Percentiles rank a stretch among this genome's conserved stretches.
Conservation (phyloP, 2,888 invertebrate genomes). For the Drosophila hamatofila region DNA sequence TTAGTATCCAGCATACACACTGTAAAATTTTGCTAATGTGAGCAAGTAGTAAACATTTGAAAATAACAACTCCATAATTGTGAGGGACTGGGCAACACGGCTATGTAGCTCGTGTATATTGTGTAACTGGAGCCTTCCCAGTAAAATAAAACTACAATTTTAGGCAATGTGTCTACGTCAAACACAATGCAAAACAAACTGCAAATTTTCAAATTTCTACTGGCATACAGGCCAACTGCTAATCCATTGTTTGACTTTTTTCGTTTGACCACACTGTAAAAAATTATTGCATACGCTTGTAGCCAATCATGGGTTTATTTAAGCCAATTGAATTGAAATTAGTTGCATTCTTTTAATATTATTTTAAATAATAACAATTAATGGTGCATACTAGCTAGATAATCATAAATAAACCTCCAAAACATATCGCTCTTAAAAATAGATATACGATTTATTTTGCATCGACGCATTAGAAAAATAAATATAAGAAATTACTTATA, state of each 20-base stretch:
- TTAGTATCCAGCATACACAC: slow-evolving; percentile 4
- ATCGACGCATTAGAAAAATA: background rate
- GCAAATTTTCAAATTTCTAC: slow-evolving; percentile 53
- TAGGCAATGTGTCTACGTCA: slow-evolving; percentile 69
- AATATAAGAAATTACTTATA: background rate
- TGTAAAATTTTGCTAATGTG: slow-evolving; percentile 8
- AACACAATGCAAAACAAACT: slow-evolving; percentile 67
- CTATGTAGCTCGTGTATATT: slow-evolving; percentile 16
- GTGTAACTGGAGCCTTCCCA: slow-evolving; percentile 18
- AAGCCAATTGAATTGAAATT: background rate
- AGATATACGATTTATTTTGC: too few relatives aligned
- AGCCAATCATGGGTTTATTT: background rate
- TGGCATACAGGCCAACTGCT: slow-evolving; percentile 16
- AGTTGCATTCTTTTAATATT: background rate
- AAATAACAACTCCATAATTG: slow-evolving; percentile 52
- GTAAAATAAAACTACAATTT: slow-evolving; percentile 48
- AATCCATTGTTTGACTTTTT: slow-evolving; percentile 38
- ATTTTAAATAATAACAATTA: background rate
- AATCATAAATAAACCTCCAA: too few relatives aligned
- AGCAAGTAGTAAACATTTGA: slow-evolving; percentile 43
- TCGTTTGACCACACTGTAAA: slow-evolving; percentile 26
- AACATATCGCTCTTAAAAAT: too few relatives aligned
- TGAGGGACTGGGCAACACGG: slow-evolving; percentile 32
- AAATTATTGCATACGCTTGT: background rate
- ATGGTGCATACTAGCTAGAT: background rate